phyloP scores from a whole-genome alignment of 2,888 invertebrate species.

The Drosophila eohydei region DNA sequence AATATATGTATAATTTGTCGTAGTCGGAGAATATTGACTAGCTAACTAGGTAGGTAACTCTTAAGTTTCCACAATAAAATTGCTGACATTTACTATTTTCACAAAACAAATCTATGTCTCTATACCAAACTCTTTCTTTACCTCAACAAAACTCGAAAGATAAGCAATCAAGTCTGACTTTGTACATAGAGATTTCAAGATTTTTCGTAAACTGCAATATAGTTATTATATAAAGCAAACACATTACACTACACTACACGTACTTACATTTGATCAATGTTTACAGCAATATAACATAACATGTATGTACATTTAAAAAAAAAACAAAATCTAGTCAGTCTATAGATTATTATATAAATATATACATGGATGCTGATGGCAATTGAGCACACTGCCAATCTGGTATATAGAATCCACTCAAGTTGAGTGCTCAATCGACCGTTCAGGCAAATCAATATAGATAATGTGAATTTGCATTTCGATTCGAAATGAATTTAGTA shows the following conservation, averaged over 20 bases:
- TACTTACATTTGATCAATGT: constrained; percentile 44
- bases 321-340: constrained; percentile 13
- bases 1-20: constrained; percentile 33
- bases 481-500: constrained; percentile 49
- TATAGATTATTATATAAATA: constrained; percentile 8
- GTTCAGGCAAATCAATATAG: constrained; percentile 18
- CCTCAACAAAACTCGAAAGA: constrained; percentile 70
- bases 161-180: constrained; percentile 83
- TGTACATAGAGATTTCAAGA: constrained; percentile 80
- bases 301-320: constrained; percentile 23
- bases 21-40: constrained; percentile 24
- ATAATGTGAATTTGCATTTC: constrained; percentile 31
- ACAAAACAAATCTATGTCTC: constrained; percentile 52
- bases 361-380: constrained; percentile 11
- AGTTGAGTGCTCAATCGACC: constrained; percentile 46
- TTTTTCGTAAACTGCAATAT: constrained; percentile 39
- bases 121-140: constrained; percentile 71
- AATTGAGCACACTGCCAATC: constrained; percentile 61
- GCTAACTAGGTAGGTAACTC: constrained; percentile 36
- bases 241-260: constrained; percentile 6
- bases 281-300: constrained; percentile 43
- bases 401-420: constrained; percentile 28
- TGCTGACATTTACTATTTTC: constrained; percentile 53
- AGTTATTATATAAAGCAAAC: background rate
- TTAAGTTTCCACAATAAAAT: constrained; percentile 37